Evolutionary conservation across 2,888 invertebrate species (phyloP).

Genomic region (Nomada ferruginata): DNA sequence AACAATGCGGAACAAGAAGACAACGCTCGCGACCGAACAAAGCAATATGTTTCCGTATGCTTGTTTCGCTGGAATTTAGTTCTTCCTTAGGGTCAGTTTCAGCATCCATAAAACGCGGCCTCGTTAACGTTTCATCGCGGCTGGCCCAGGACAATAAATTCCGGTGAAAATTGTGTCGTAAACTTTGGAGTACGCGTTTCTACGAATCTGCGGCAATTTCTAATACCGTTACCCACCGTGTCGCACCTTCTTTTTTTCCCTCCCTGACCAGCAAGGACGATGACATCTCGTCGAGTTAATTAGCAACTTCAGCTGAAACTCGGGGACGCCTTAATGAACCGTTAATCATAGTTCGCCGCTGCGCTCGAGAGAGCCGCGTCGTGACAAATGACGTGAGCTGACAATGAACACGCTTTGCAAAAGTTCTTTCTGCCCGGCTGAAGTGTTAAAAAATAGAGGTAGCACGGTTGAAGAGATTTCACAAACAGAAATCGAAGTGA

Average conservation of each 20-base stretch:
- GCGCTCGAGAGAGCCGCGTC: slow-evolving; percentile 28
- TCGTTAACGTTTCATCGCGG: slow-evolving; percentile 53
- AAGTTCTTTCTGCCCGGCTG: background rate
- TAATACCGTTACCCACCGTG: slow-evolving; percentile 39
- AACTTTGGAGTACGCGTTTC: slow-evolving; percentile 43
- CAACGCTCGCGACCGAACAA: background rate
- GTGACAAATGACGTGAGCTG: slow-evolving; percentile 1
- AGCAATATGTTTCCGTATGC: slow-evolving; percentile 33
- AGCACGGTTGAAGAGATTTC: background rate
- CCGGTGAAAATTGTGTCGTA: slow-evolving; percentile 51
- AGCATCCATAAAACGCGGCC: slow-evolving; percentile 46
- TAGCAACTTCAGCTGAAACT: slow-evolving; percentile 36
- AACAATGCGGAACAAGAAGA: background rate
- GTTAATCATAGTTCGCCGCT: slow-evolving; percentile 55
- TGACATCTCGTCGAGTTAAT: slow-evolving; percentile 56
- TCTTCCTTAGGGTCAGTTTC: slow-evolving; percentile 45
- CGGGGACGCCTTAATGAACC: slow-evolving; percentile 51
- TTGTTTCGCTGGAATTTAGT: slow-evolving; percentile 40
- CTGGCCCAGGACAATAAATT: slow-evolving; percentile 37
- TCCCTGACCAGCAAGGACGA: slow-evolving; percentile 9
- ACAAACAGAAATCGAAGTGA: slow-evolving; percentile 15
- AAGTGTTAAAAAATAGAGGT: background rate
- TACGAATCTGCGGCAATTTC: slow-evolving; percentile 32
- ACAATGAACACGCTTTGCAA: background rate
- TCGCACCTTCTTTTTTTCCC: slow-evolving; percentile 9